These are phyloP conservation scores for Holocentrus rufus DNA, from an alignment of 2,797 vertebrate genomes.

Conservation along the genomic window DNA sequence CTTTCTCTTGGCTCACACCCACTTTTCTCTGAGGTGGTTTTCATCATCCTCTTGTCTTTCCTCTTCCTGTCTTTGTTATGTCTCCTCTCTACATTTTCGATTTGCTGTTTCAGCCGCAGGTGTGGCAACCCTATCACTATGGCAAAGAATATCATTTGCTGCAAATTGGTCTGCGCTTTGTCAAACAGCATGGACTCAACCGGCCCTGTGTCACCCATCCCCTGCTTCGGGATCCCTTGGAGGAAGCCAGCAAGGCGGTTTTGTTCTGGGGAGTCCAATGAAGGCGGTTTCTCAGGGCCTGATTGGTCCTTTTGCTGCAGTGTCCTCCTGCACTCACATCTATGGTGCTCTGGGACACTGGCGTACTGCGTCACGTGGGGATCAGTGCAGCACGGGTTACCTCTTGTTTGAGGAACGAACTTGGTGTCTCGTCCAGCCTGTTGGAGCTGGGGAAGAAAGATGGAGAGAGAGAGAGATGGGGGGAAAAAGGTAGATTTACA, in stretches of 20 bases:
- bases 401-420: slow-evolving; percentile 83
- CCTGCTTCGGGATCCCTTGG: slow-evolving; percentile 26
- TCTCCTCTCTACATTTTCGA: neutral
- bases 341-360: slow-evolving; percentile 36
- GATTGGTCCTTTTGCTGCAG: slow-evolving; percentile 24
- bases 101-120: slow-evolving; percentile 14
- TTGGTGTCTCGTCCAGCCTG: slow-evolving; percentile 85
- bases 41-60: slow-evolving; percentile 3
- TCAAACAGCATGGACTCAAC: slow-evolving; percentile 17
- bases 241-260: slow-evolving; percentile 5
- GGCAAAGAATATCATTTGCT: neutral
- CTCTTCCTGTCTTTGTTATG: neutral
- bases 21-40: neutral
- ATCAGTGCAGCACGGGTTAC: slow-evolving; percentile 62
- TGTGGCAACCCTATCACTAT: neutral
- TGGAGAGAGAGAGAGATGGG: neutral
- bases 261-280: slow-evolving; percentile 5
- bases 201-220: neutral
- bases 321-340: slow-evolving; percentile 25
- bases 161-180: slow-evolving; percentile 16
- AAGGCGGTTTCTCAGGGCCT: slow-evolving; percentile 9
- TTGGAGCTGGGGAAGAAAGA: slow-evolving; percentile 74
- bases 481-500: neutral
- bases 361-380: neutral
- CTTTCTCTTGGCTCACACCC: neutral